Percentiles rank a stretch among this genome's conserved stretches.
phyloP scores from a whole-genome alignment of 1,140 invertebrate genomes.

The Drosophila navojoa region DNA sequence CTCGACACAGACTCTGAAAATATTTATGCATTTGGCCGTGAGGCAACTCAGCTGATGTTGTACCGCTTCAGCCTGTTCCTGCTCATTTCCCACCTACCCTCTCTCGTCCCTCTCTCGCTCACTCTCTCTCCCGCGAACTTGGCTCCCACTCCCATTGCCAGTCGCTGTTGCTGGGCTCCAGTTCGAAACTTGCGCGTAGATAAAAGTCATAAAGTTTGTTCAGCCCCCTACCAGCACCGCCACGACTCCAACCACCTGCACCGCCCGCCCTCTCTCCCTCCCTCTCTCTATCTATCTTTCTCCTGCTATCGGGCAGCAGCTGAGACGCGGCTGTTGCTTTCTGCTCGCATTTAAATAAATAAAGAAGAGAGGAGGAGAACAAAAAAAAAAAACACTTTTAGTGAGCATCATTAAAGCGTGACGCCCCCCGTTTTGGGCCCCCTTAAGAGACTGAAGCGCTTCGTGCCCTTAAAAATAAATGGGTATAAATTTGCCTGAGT shows the following conservation, averaged over 20 bases:
- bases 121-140: neutral
- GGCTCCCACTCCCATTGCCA: slow-evolving; percentile 4
- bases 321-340: slow-evolving; percentile 45
- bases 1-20: slow-evolving; percentile 46
- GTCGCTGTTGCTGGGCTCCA: slow-evolving; percentile 16
- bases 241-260: neutral
- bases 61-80: neutral
- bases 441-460: neutral
- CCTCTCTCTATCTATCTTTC: neutral
- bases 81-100: neutral
- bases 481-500: slow-evolving; percentile 53
- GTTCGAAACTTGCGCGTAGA: slow-evolving; percentile 65
- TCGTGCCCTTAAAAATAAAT: slow-evolving; percentile 38
- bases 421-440: neutral
- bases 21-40: slow-evolving; percentile 77
- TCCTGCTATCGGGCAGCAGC: slow-evolving; percentile 22
- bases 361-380: neutral
- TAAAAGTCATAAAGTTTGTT: slow-evolving; percentile 75
- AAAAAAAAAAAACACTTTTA: slow-evolving; percentile 24
- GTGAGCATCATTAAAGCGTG: slow-evolving; percentile 41
- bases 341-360: slow-evolving; percentile 44
- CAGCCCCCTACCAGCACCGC: slow-evolving; percentile 3
- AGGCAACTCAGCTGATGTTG: slow-evolving; percentile 64
- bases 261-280: neutral
- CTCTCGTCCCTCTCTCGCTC: neutral